A percentile compares a stretch with the other conserved stretches of the same genome.
Evolutionary conservation across 2,888 invertebrate genomes (phyloP).

Genomic region (Stenodema calcarata): DNA sequence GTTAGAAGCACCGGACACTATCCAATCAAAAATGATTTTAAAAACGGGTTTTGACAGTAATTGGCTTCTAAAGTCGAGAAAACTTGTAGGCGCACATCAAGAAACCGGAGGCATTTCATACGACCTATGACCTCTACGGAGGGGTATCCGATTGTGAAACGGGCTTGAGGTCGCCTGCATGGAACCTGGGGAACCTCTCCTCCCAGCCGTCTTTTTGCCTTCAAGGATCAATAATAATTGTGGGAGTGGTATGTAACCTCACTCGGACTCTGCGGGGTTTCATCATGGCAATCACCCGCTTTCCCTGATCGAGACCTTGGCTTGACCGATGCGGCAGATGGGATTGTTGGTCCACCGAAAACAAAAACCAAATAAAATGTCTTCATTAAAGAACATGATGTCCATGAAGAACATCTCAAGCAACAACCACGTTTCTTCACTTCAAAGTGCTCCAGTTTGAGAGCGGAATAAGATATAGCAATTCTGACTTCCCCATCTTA

Average conservation of each 20-base stretch:
- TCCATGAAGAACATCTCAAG: too few species aligned
- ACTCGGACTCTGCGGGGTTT: not conserved
- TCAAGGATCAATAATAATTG: conserved; percentile 2
- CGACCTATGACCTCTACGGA: conserved; percentile 7
- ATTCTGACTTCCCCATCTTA: too few species aligned
- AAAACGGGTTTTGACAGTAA: not conserved
- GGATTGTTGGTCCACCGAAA: not conserved
- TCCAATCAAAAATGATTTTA: not conserved
- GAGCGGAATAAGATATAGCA: too few species aligned
- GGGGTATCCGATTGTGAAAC: conserved; percentile 16
- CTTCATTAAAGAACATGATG: too few species aligned
- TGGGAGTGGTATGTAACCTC: not conserved
- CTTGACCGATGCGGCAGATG: conserved; percentile 14
- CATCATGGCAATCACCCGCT: conserved; percentile 28
- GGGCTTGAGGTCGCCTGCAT: conserved; percentile 15
- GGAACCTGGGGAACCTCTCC: not conserved
- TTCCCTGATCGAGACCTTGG: conserved; percentile 44
- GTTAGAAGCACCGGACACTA: not conserved
- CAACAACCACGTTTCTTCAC: too few species aligned
- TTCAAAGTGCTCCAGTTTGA: too few species aligned
- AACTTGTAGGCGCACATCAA: not conserved
- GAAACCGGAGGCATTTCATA: conserved; percentile 14
- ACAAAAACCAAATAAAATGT: too few species aligned
- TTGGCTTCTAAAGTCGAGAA: not conserved
- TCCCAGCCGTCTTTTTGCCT: not conserved